Evolutionary conservation across 2,888 invertebrate genomes (phyloP), one percentile per base, ranked within the genome.

Genomic region (Acleris emargana): DNA sequence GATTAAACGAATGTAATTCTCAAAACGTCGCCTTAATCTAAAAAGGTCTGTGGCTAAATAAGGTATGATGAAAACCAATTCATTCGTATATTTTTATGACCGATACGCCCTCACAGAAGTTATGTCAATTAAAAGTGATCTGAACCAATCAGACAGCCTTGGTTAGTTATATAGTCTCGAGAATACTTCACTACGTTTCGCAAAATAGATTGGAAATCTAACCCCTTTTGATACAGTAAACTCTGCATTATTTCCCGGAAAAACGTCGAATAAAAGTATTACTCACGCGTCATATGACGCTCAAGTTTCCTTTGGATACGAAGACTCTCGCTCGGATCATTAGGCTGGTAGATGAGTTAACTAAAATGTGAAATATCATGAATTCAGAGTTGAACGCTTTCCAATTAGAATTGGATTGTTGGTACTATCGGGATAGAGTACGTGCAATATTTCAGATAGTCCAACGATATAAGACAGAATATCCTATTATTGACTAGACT

Each of bases 51-150:
- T 6, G 43, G 17, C 45, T 54, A 55, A 43, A 18, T 32, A 22
- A 22, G 18, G 43, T 18, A 32, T 38, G 25, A 66, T 66, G 53
- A 59, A 61, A 38, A 22, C 57, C 57, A 66, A 66, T 66, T 57
- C 51, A 32, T 45, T 55, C 32, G 38, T 28, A 57, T 57, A 61
- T 66, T 61, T 61, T 66, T 60, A 66, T 32, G 60, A 55, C 51
- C 45, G 17, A 38, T 6, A 47, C 32, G 64, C 54, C 59, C 42
- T 32, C 50, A 1, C 50, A 51, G 22, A n/a, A 32, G 42, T 25
- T 28, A 17, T 11, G 5, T 18, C 51, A 66, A 66, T 66, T 66
- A 61, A 66, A 32, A 32, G 54, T 38, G 42, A 55, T 43, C 49
- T 28, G 18, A 47, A 47, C 45, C 57, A 57, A 47, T 57, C 54